Conservation (phyloP, 2,888 invertebrate species). For the Syrphus vitripennis region DNA sequence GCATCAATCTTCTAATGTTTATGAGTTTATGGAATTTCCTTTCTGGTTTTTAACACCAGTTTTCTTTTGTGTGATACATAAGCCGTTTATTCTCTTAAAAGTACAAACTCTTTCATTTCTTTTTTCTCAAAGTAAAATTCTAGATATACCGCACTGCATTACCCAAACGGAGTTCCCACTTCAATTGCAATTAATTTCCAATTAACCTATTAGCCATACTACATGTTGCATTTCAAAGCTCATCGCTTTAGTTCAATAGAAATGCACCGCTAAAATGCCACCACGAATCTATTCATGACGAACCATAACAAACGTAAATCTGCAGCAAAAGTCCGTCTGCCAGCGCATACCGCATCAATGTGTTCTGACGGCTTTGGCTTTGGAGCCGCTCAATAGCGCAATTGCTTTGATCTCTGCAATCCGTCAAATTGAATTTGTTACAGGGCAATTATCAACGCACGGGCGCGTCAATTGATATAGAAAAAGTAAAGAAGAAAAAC, state of each 20-base stretch:
- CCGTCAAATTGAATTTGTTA: conserved; percentile 69
- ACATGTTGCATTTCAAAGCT: conserved; percentile 26
- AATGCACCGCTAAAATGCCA: conserved; percentile 47
- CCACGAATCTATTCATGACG: conserved; percentile 25
- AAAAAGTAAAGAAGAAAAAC: no score
- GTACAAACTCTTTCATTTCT: background rate
- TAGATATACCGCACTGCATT: background rate
- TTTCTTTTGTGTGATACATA: background rate
- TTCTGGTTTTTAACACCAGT: background rate
- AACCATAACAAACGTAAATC: conserved; percentile 22
- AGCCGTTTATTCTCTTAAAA: background rate
- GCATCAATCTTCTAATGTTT: no score
- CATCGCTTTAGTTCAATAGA: conserved; percentile 46
- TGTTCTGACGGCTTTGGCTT: background rate
- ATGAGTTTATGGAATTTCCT: background rate
- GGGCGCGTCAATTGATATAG: conserved; percentile 64
- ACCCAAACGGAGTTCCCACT: conserved; percentile 40
- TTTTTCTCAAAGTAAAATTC: background rate
- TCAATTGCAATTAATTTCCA: conserved; percentile 59
- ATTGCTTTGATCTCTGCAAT: conserved; percentile 68
- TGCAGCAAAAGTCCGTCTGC: background rate
- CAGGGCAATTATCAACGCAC: conserved; percentile 67
- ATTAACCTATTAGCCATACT: conserved; percentile 60
- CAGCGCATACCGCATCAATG: no score
- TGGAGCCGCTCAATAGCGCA: conserved; percentile 29